Evolutionary conservation across 2,888 invertebrate genomes (phyloP), one percentile per base, ranked within the genome.

Genomic region (Salpingus planirostris): DNA sequence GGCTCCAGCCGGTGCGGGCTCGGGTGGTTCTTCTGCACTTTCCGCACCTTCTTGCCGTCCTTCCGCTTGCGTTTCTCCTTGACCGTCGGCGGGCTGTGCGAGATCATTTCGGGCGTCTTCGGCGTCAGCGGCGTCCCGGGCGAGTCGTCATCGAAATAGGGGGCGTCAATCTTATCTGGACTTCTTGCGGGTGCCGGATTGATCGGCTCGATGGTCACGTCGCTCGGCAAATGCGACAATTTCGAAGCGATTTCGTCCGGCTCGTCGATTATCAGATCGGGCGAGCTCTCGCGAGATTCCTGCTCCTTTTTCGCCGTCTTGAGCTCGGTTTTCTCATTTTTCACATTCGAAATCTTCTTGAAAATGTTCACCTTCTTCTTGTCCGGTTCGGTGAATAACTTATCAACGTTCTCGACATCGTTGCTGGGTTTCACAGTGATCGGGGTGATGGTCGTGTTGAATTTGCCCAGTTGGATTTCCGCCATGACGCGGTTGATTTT

Each of bases 331-430:
- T 70, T 74, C 49, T 78, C 79, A 51, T 76, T 74, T 62, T 78
- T 80, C 13, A 76, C 75, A 61, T 81, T 80, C 38, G 87, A 80
- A 59, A 89, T 85, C 65, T 87, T 86, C 59, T 87, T 89, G 55
- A 89, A 84, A 57, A 89, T 86, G 66, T 86, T 88, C 22, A 87
- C 68, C 59, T 89, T 90, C 61, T 80, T 84, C 62, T 81, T 82
- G 59, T 88, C 85, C 0, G 86, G 86, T 62, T 87, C 87, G 7
- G 78, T 79, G 3, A 78, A 74, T 33, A 88, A 59, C 63, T 81
- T 87, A 43, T 62, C 62, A 6, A 62, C 55, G 30, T 43, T 43
- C n/a, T 36, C 34, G 2, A 21, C 24, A 11, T 42, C 38, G 13
- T 29, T 32, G 2, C 31, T 56, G 8, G 40, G 27, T 37, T 55